These are phyloP conservation scores for Siderastrea siderea DNA, from an alignment of 92 coral and sea anemone species.

Conservation along the genomic window DNA sequence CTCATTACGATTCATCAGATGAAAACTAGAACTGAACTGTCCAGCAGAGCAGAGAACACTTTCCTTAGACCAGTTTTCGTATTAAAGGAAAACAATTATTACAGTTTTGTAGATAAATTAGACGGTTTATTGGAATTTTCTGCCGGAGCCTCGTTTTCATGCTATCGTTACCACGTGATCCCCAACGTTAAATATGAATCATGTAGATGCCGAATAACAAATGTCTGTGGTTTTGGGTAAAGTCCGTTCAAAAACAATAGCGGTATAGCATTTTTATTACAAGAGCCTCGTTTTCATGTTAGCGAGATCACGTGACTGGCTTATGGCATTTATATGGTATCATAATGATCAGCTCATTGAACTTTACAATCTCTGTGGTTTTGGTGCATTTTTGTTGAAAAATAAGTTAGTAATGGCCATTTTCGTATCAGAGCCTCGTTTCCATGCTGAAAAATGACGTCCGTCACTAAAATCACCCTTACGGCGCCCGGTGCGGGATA, in stretches of 20 bases:
- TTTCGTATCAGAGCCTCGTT: too few relatives aligned
- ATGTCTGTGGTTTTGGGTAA: neutral
- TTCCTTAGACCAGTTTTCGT: neutral
- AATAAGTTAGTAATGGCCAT: too few relatives aligned
- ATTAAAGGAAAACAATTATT: too few relatives aligned
- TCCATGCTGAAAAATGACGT: too few relatives aligned
- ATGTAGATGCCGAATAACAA: neutral
- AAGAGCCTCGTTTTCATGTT: slow-evolving; percentile 57
- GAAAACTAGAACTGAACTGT: neutral
- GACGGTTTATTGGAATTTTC: neutral
- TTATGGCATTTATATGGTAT: too few relatives aligned
- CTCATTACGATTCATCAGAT: slow-evolving; percentile 6
- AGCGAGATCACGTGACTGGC: slow-evolving; percentile 6
- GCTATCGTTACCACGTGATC: slow-evolving; percentile 26
- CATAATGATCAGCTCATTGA: too few relatives aligned
- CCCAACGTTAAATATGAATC: neutral
- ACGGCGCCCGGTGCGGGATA: too few relatives aligned
- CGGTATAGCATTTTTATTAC: slow-evolving; percentile 4
- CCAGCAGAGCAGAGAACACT: neutral
- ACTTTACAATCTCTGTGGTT: too few relatives aligned
- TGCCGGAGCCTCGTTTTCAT: slow-evolving; percentile 35
- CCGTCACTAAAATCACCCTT: too few relatives aligned
- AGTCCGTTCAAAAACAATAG: neutral
- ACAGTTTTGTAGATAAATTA: neutral
- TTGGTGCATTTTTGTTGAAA: too few relatives aligned